Evolutionary conservation across 37 sponge, comb jelly and placozoan species (phyloP), one percentile per base, ranked within the genome.

Genomic region (Haliclona indistincta): DNA sequence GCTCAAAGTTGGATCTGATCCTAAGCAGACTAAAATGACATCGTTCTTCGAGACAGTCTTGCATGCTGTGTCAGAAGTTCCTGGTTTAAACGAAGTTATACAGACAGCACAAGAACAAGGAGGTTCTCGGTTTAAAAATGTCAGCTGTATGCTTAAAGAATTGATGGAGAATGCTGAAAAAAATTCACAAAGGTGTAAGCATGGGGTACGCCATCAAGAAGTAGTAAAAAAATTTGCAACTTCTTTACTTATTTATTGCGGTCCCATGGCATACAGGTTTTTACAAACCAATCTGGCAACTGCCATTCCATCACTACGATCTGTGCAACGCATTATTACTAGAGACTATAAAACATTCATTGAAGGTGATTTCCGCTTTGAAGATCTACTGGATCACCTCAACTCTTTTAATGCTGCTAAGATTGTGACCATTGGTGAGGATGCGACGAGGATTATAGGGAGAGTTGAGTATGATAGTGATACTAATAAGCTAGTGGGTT

Each of bases 351-450:
- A 52, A 7, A 37, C 65, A 4, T 26, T 67, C 10, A 19, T 67
- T 54, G 79, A 78, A 53, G 79, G 79, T 26, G 56, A 34, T 1
- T 78, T 78, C 3, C 37, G 69, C 13, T 78, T 78, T 67, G 68
- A 78, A 55, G 68, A 78, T 28, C 79, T 66, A 5, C 36, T 38
- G 30, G 41, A 37, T 28, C 79, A 78, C 58, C 15, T 78, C 2
- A 35, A 49, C 8, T 1, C 11, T 2, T 64, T 67, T 36, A 29
- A 49, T 2, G 56, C 53, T 47, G 23, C 79, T 33, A 28, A 26
- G 5, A 8, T 67, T 52, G 42, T 78, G 11, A 5, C 69, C 10
- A 36, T 78, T 8, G 79, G 79, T 32, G 68, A 78, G 28, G 79
- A 78, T 78, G 79, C 79, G 23, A 78, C 79, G 37, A 35, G 79